A percentile compares a stretch with the other conserved stretches of the same genome.
These are phyloP conservation scores for Sebastes iracundus DNA, from an alignment of 2,797 vertebrate species.

Conservation along the genomic window DNA sequence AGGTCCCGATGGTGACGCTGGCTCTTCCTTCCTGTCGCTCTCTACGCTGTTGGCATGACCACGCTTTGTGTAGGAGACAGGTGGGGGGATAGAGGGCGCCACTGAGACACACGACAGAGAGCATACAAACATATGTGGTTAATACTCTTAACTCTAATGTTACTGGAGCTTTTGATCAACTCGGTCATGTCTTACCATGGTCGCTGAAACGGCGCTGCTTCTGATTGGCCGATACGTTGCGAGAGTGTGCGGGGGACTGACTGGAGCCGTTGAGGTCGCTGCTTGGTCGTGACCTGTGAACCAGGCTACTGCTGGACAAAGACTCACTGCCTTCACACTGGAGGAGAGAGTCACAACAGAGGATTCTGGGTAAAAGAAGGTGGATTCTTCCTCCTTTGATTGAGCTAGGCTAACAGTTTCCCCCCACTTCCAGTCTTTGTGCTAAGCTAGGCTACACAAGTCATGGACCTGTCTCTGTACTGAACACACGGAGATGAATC, in stretches of 20 bases:
- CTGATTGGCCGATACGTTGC: constrained; percentile 88
- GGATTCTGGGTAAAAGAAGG: not conserved
- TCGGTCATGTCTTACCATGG: constrained; percentile 60
- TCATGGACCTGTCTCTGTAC: not conserved
- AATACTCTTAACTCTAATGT: not conserved
- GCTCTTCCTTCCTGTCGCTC: constrained; percentile 87
- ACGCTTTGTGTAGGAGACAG: constrained; percentile 88
- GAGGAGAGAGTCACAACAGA: constrained; percentile 5
- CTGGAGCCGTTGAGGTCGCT: constrained; percentile 91
- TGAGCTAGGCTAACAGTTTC: not conserved
- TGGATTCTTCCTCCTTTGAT: fast-evolving
- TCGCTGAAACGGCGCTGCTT: constrained; percentile 79
- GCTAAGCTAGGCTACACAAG: constrained; percentile 16
- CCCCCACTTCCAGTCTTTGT: not conserved
- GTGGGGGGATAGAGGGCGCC: constrained; percentile 88
- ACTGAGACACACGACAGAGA: constrained; percentile 69
- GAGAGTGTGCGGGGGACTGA: constrained; percentile 90
- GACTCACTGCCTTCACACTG: constrained; percentile 90
- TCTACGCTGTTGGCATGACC: constrained; percentile 88
- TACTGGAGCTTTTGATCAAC: not conserved
- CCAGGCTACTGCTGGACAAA: constrained; percentile 84
- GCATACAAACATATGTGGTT: not conserved
- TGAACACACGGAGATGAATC: not conserved
- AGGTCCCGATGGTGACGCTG: constrained; percentile 86
- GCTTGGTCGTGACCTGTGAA: constrained; percentile 89